Percentiles rank a stretch among this genome's conserved stretches.
These are phyloP conservation scores for Eulemur macaco DNA, from an alignment of 2,113 vertebrate genomes.

Conservation along the genomic window DNA sequence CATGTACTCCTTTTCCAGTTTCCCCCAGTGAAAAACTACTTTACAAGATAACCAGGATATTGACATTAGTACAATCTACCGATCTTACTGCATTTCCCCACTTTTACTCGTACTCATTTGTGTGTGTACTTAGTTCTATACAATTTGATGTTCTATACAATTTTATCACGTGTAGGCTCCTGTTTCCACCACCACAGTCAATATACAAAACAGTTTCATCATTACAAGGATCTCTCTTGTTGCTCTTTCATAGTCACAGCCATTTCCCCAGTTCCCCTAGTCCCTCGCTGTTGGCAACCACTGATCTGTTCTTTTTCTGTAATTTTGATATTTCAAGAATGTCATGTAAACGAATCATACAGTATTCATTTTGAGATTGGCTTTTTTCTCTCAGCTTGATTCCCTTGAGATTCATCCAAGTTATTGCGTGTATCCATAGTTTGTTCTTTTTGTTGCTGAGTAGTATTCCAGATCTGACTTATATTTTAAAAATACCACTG, in stretches of 20 bases:
- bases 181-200: not conserved
- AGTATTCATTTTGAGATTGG: not conserved
- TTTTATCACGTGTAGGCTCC: not conserved
- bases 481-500: constrained; percentile 1
- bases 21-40: not conserved
- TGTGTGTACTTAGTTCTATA: not conserved
- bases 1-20: not conserved
- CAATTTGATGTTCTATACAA: not conserved
- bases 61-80: not conserved
- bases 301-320: not conserved
- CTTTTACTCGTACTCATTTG: not conserved
- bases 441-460: not conserved
- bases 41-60: not conserved
- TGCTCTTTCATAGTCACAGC: not conserved
- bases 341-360: not conserved
- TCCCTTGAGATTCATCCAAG: not conserved
- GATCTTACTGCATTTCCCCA: not conserved
- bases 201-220: not conserved
- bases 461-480: constrained; percentile 10
- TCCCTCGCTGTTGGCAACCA: not conserved
- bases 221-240: not conserved
- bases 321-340: not conserved
- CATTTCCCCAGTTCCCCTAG: not conserved
- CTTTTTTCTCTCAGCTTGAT: not conserved
- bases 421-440: not conserved